phyloP scores from a whole-genome alignment of 2,113 vertebrate species.

The Amphiprion ocellaris region DNA sequence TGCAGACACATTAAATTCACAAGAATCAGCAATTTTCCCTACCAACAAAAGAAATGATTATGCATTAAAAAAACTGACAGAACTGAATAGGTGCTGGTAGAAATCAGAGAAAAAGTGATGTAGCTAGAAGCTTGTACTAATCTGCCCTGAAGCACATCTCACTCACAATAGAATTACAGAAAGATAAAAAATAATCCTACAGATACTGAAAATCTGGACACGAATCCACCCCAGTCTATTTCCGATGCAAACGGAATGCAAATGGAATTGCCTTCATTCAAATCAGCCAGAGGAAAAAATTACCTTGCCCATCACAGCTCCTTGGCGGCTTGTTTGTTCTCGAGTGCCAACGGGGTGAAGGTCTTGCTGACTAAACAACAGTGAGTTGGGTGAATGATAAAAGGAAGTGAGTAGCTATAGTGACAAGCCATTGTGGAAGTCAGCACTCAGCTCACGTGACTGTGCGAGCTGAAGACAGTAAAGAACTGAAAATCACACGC shows the following conservation, averaged over 20 bases:
- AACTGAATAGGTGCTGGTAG: not conserved
- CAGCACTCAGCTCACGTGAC: constrained; percentile 49
- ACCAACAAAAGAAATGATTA: not conserved
- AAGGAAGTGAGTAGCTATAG: constrained; percentile 30
- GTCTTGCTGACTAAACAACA: constrained; percentile 29
- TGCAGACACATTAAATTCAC: not conserved
- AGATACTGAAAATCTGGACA: constrained; percentile 20
- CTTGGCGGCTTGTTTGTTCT: constrained; percentile 18
- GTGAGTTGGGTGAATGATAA: constrained; percentile 26
- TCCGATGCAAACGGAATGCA: constrained; percentile 47
- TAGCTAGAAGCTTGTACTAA: not conserved
- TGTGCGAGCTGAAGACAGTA: not conserved
- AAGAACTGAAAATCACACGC: constrained; percentile 33
- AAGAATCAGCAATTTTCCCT: not conserved
- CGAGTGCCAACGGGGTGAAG: constrained; percentile 31
- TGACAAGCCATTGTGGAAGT: constrained; percentile 28
- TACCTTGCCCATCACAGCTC: constrained; percentile 28
- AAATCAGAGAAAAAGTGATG: not conserved
- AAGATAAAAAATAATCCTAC: constrained; percentile 1
- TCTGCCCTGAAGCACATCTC: not conserved
- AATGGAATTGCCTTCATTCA: constrained; percentile 46
- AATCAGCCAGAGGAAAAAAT: constrained; percentile 19
- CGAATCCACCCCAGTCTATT: not conserved
- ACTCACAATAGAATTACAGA: constrained; percentile 15
- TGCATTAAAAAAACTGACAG: not conserved